A percentile compares a stretch with the other conserved stretches of the same genome.
Evolutionary conservation across 1,140 invertebrate genomes (phyloP).

Genomic region (Drosophila prosaltans): DNA sequence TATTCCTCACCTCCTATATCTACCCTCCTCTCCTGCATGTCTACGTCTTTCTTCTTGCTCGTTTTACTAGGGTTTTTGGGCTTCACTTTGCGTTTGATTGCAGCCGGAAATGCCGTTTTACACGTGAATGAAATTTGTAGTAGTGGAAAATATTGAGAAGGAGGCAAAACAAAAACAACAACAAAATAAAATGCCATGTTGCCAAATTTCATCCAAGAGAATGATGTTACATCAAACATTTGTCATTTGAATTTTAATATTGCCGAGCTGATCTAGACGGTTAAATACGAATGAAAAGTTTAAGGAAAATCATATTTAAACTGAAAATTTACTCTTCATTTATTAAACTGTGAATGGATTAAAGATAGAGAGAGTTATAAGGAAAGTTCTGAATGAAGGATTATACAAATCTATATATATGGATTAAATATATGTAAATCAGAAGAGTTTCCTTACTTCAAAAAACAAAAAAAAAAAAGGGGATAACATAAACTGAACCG

Average conservation of each 20-base stretch:
- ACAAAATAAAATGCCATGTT: conserved; percentile 37
- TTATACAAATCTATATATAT: too few species aligned
- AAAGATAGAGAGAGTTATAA: too few species aligned
- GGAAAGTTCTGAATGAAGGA: too few species aligned
- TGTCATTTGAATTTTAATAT: not conserved
- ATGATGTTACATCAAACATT: conserved; percentile 8
- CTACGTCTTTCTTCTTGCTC: conserved; percentile 3
- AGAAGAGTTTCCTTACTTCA: too few species aligned
- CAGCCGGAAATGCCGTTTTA: conserved; percentile 81
- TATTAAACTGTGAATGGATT: too few species aligned
- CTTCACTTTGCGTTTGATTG: conserved; percentile 58
- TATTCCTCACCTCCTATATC: conserved; percentile 16
- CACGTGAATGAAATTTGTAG: conserved; percentile 78
- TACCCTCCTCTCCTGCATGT: not conserved
- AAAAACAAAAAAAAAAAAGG: too few species aligned
- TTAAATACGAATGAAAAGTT: not conserved
- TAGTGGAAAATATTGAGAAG: conserved; percentile 28
- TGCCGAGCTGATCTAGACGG: too few species aligned
- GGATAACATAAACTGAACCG: not conserved
- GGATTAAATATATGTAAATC: too few species aligned
- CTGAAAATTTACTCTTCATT: too few species aligned
- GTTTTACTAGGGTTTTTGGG: conserved; percentile 30
- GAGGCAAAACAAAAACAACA: not conserved
- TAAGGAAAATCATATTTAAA: too few species aligned
- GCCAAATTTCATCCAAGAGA: conserved; percentile 55